Conservation (phyloP, 1,140 invertebrate genomes). For the Pogonomyrmex californicus region DNA sequence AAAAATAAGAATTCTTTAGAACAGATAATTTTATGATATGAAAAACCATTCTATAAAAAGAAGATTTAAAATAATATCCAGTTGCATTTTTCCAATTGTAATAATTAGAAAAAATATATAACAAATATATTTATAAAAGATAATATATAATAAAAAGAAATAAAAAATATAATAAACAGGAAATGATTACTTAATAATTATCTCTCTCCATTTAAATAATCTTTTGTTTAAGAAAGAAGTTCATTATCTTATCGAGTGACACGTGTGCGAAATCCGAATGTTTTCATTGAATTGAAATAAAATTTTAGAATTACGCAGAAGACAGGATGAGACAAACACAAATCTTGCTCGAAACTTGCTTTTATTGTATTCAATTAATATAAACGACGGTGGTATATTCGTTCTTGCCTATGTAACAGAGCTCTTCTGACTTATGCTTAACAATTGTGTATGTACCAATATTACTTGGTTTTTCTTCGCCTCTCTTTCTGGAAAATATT, state of each 20-base stretch:
- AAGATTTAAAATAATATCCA: background rate
- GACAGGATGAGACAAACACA: conserved; percentile 8
- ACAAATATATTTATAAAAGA: background rate
- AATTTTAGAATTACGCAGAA: conserved; percentile 1
- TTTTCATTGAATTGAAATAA: background rate
- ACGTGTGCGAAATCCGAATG: background rate
- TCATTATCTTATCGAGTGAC: background rate
- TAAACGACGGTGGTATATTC: conserved; percentile 74
- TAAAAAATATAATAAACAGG: background rate
- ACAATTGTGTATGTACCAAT: conserved; percentile 60
- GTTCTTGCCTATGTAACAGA: conserved; percentile 71
- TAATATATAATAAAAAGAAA: conserved; percentile 2
- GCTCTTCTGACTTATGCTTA: conserved; percentile 71
- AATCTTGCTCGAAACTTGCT: conserved; percentile 71
- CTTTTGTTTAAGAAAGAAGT: background rate
- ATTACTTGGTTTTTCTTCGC: background rate
- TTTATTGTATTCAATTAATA: conserved; percentile 78
- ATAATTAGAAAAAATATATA: background rate
- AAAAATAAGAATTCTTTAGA: background rate
- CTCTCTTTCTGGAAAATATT: conserved; percentile 67
- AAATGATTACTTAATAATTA: background rate
- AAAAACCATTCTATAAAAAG: background rate
- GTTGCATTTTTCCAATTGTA: background rate
- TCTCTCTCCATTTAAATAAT: background rate
- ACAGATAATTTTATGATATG: background rate